These are phyloP conservation scores for Oceanodroma leucorhoa DNA, from an alignment of 2,797 vertebrate genomes.

Conservation along the genomic window DNA sequence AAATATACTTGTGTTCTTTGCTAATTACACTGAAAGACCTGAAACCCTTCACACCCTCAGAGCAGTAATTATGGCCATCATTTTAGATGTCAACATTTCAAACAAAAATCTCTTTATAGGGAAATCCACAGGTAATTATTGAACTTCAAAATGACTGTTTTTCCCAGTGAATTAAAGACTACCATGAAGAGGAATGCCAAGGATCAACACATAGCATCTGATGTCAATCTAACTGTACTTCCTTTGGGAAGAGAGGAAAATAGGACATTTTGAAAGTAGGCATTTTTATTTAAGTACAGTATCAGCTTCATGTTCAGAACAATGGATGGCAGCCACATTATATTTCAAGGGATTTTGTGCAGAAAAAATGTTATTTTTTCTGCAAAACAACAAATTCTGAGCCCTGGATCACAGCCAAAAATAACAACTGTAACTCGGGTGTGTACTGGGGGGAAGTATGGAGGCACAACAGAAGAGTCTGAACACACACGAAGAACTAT, in stretches of 20 bases:
- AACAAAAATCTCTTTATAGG: background rate
- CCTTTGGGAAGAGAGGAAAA: background rate
- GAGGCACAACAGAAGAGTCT: background rate
- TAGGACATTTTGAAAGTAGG: background rate
- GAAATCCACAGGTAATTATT: background rate
- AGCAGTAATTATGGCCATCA: background rate
- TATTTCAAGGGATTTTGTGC: background rate
- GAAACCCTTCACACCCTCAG: background rate
- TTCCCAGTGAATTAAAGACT: background rate
- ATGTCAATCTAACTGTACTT: background rate
- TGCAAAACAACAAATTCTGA: background rate
- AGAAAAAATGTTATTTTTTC: background rate
- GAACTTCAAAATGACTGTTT: background rate
- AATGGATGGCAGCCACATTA: background rate
- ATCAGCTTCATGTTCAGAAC: background rate
- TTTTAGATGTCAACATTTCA: background rate
- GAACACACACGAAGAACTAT: background rate
- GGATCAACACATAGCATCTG: background rate
- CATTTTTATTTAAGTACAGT: background rate
- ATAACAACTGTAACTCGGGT: background rate
- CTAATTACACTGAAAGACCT: background rate
- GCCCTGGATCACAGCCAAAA: background rate
- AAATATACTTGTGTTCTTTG: background rate
- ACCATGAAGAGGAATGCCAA: background rate
- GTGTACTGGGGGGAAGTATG: background rate